Percentiles rank a stretch among this genome's conserved stretches.
These are phyloP conservation scores for Ceyx cyanopectus DNA, from an alignment of 2,113 vertebrate genomes.

Conservation along the genomic window DNA sequence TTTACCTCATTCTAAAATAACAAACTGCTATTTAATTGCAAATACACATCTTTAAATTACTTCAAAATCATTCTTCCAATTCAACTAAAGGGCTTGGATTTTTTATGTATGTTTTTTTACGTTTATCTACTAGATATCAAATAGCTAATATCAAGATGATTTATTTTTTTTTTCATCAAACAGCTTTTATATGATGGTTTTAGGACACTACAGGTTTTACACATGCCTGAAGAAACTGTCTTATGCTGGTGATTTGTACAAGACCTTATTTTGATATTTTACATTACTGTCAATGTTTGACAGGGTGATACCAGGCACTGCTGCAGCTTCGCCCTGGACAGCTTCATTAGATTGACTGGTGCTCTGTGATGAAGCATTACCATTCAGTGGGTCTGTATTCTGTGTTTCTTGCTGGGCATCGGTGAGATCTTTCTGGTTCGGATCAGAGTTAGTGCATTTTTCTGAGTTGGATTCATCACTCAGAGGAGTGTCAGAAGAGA, in stretches of 20 bases:
- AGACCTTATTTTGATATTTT: slow-evolving; percentile 2
- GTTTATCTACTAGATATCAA: neutral
- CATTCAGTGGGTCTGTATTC: slow-evolving; percentile 16
- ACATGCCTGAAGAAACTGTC: neutral
- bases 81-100: neutral
- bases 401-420: slow-evolving; percentile 43
- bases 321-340: neutral
- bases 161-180: neutral
- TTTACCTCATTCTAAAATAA: neutral
- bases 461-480: slow-evolving; percentile 35
- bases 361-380: slow-evolving; percentile 33
- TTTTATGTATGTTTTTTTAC: neutral
- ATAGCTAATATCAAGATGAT: neutral
- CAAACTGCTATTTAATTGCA: neutral
- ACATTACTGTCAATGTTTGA: neutral
- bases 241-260: neutral
- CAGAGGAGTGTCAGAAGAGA: slow-evolving; percentile 46
- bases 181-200: slow-evolving; percentile 10
- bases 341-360: neutral
- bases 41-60: neutral
- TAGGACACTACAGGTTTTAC: neutral
- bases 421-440: slow-evolving; percentile 27
- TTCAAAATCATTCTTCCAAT: neutral
- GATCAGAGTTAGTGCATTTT: slow-evolving; percentile 29
- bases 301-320: slow-evolving; percentile 29